These are phyloP conservation scores for Pandion haliaetus DNA, from an alignment of 2,113 vertebrate species.

Conservation along the genomic window DNA sequence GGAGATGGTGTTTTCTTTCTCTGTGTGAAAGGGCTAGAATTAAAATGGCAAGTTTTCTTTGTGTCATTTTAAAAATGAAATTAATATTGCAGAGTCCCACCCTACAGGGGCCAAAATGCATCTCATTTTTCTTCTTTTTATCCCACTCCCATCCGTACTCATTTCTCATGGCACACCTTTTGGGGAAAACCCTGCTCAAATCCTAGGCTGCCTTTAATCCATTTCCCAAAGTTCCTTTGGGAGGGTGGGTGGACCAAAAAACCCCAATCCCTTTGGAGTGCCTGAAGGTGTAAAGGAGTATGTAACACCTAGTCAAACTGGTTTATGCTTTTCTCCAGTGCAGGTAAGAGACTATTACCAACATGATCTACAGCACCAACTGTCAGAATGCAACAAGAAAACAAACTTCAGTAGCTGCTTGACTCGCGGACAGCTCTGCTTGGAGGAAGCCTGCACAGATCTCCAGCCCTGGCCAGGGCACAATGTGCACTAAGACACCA, in stretches of 20 bases:
- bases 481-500: fast-evolving
- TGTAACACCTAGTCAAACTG: background rate
- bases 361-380: background rate
- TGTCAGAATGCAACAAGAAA: background rate
- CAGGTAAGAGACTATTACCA: background rate
- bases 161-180: background rate
- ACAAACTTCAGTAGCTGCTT: background rate
- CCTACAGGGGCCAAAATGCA: background rate
- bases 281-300: background rate
- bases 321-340: background rate
- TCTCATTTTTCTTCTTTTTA: background rate
- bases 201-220: background rate
- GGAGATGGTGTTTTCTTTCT: background rate
- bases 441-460: background rate
- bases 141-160: background rate
- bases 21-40: background rate
- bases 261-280: background rate
- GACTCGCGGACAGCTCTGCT: background rate
- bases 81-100: background rate
- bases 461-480: background rate
- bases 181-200: background rate
- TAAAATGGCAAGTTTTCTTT: background rate
- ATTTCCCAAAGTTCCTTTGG: background rate
- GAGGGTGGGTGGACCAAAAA: background rate
- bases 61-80: background rate